These are phyloP conservation scores for Tholera decimalis DNA, from an alignment of 2,888 invertebrate species.

Conservation along the genomic window DNA sequence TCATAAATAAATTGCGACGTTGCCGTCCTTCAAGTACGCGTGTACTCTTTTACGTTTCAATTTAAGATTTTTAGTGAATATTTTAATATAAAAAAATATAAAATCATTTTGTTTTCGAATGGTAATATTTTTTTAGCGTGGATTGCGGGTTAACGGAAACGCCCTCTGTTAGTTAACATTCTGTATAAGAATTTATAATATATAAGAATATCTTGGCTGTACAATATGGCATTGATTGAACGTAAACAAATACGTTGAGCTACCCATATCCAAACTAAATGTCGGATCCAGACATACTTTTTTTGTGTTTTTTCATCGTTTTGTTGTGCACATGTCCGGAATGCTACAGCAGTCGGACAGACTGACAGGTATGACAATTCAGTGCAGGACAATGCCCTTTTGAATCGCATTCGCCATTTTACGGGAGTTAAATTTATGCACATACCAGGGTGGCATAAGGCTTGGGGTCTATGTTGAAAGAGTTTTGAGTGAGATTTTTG, in stretches of 20 bases:
- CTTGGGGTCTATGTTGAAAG: slow-evolving; percentile 18
- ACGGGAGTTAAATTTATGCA: slow-evolving; percentile 27
- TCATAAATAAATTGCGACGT: no score
- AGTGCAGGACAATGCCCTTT: slow-evolving; percentile 42
- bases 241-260: slow-evolving; percentile 17
- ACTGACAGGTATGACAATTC: slow-evolving; percentile 58
- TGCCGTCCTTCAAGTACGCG: no score
- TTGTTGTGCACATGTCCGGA: slow-evolving; percentile 48
- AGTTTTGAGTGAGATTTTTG: slow-evolving; percentile 33
- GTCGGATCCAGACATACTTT: slow-evolving; percentile 35
- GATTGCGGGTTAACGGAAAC: no score
- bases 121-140: no score
- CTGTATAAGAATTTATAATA: no score
- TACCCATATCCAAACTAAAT: slow-evolving; percentile 32
- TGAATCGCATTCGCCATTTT: slow-evolving; percentile 48
- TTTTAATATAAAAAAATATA: no score
- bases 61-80: no score
- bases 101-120: no score
- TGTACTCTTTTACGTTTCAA: no score
- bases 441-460: slow-evolving; percentile 40
- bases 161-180: no score
- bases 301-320: slow-evolving; percentile 46
- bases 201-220: no score
- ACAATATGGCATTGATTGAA: slow-evolving; percentile 2
- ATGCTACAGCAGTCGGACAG: slow-evolving; percentile 36